phyloP scores from a whole-genome alignment of 1,140 invertebrate species.

The Pseudomyrmex sp. region DNA sequence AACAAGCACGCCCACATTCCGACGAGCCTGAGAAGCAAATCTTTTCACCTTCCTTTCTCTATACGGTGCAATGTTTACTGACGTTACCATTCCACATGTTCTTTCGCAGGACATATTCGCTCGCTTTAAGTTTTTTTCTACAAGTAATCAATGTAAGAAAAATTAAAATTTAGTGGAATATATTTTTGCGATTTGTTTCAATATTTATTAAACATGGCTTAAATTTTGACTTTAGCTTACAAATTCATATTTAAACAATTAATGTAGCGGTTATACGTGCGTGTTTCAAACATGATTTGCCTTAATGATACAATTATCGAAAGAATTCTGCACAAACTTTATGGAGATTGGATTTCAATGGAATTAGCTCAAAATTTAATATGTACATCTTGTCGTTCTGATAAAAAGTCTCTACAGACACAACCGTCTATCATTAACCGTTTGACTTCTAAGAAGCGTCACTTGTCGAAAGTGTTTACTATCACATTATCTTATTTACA shows the following conservation, averaged over 20 bases:
- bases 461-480: too few relatives aligned
- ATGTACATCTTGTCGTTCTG: too few relatives aligned
- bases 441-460: too few relatives aligned
- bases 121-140: neutral
- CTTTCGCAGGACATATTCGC: conserved; percentile 32
- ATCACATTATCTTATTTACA: too few relatives aligned
- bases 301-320: neutral
- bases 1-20: conserved; percentile 75
- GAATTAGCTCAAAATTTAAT: too few relatives aligned
- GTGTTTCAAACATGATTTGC: neutral
- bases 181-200: conserved; percentile 9
- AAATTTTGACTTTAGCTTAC: neutral
- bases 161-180: conserved; percentile 32
- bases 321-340: too few relatives aligned
- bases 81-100: conserved; percentile 43
- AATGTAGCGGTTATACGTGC: conserved; percentile 1
- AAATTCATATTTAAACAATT: conserved; percentile 32
- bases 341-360: too few relatives aligned
- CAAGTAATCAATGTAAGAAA: conserved; percentile 19
- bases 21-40: conserved; percentile 71
- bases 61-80: conserved; percentile 47
- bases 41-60: conserved; percentile 42
- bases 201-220: neutral
- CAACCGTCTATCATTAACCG: too few relatives aligned
- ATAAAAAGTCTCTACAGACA: too few relatives aligned